phyloP scores from a whole-genome alignment of 2,113 vertebrate genomes.

The Aythya baeri region DNA sequence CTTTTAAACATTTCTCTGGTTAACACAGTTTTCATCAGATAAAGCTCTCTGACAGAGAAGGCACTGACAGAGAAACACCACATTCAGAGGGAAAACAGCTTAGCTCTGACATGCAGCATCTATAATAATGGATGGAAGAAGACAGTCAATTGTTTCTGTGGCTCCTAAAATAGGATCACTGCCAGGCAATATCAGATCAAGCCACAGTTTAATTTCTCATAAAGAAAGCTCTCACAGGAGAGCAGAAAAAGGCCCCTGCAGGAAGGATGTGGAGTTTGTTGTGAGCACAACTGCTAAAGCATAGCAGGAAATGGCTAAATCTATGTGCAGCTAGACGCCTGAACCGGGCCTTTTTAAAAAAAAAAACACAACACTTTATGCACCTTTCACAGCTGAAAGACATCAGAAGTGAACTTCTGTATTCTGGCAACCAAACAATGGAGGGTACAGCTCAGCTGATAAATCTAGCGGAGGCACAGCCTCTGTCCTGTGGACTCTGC shows the following conservation, averaged over 20 bases:
- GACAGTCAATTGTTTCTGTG: neutral
- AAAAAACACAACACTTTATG: neutral
- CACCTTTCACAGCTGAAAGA: neutral
- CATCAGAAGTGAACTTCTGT: neutral
- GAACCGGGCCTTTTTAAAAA: neutral
- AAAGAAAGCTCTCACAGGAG: neutral
- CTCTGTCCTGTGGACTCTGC: neutral
- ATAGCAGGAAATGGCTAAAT: neutral
- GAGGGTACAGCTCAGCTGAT: neutral
- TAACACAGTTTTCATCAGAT: neutral
- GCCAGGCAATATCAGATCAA: neutral
- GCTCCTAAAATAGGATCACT: neutral
- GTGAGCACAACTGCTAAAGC: neutral
- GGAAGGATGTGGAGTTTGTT: neutral
- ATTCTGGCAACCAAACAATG: neutral
- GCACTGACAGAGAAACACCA: neutral
- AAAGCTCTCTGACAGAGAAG: neutral
- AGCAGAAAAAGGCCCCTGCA: neutral
- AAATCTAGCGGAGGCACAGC: neutral
- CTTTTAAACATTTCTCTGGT: neutral
- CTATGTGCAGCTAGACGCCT: neutral
- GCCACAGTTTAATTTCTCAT: neutral
- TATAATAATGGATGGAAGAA: conserved; percentile 18
- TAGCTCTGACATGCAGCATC: neutral
- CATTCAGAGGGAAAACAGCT: neutral